phyloP scores from a whole-genome alignment of 1,140 invertebrate species.

The Leptinotarsa defecta region DNA sequence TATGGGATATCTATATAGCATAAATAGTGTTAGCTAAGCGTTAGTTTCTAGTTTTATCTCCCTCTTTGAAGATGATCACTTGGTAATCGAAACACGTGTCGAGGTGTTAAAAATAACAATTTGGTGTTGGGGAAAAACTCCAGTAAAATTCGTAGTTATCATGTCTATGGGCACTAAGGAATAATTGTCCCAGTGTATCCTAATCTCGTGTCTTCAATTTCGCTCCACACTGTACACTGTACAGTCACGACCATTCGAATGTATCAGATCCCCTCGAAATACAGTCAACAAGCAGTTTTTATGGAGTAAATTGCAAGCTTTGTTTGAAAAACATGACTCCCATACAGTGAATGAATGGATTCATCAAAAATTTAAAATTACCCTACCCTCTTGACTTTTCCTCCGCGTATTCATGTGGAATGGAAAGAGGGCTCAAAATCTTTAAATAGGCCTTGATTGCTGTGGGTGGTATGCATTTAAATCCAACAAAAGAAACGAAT shows the following conservation, averaged over 20 bases:
- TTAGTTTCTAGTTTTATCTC: no score
- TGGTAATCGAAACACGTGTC: no score
- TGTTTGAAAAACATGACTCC: conserved; percentile 16
- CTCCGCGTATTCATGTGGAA: conserved; percentile 17
- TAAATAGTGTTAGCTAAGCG: no score
- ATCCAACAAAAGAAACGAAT: neutral
- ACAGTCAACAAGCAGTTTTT: conserved; percentile 16
- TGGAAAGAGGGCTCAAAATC: neutral
- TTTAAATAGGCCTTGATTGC: neutral
- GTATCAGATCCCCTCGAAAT: conserved; percentile 19
- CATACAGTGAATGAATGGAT: conserved; percentile 14
- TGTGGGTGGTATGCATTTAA: neutral
- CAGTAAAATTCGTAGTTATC: no score
- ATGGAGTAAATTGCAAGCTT: conserved; percentile 19
- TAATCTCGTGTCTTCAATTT: no score
- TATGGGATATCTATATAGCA: no score
- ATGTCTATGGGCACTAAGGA: no score
- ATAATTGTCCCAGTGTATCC: no score
- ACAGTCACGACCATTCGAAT: neutral
- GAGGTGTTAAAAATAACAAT: no score
- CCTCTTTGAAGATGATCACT: no score
- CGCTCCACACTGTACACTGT: no score
- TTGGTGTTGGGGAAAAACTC: no score
- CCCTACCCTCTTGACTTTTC: conserved; percentile 20
- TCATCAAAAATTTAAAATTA: conserved; percentile 20